Percentiles rank a stretch among this genome's conserved stretches.
Conservation (phyloP, 2,797 vertebrate genomes). For the Acanthiza pusilla region DNA sequence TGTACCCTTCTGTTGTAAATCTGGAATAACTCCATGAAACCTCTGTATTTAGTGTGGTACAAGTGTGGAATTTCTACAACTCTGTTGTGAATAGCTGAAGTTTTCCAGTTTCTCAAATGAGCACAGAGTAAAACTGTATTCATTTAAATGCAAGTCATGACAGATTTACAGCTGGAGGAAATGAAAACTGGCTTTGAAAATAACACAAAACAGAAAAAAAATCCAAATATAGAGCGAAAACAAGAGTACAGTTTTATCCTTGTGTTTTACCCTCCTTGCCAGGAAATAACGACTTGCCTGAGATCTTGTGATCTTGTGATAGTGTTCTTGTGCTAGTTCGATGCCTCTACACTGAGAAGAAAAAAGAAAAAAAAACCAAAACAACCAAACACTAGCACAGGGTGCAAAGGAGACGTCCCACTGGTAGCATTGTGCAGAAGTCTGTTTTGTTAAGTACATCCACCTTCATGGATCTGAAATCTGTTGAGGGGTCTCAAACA, state of each 20-base stretch:
- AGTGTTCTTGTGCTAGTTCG: not conserved
- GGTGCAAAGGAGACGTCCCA: not conserved
- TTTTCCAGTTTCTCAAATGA: not conserved
- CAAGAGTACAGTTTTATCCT: not conserved
- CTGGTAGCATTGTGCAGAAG: not conserved
- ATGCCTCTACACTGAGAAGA: not conserved
- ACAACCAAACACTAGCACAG: not conserved
- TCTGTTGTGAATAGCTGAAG: not conserved
- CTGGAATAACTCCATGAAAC: not conserved
- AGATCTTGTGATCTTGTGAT: not conserved
- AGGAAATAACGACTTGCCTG: not conserved
- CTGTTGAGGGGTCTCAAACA: not conserved
- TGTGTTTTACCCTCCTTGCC: not conserved
- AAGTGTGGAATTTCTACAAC: not conserved
- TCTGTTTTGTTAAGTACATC: not conserved
- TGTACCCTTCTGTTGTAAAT: not conserved
- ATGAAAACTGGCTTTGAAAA: constrained; percentile 38
- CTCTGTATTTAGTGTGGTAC: not conserved
- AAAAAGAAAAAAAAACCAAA: not conserved
- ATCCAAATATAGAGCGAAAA: not conserved
- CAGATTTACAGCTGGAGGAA: constrained; percentile 31
- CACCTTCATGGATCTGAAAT: not conserved
- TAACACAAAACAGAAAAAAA: not conserved
- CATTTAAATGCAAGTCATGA: constrained; percentile 8
- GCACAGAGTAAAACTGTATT: constrained; percentile 10